Evolutionary conservation across 1,140 invertebrate genomes (phyloP), one percentile per base, ranked within the genome.

Genomic region (Drosophila parvula): DNA sequence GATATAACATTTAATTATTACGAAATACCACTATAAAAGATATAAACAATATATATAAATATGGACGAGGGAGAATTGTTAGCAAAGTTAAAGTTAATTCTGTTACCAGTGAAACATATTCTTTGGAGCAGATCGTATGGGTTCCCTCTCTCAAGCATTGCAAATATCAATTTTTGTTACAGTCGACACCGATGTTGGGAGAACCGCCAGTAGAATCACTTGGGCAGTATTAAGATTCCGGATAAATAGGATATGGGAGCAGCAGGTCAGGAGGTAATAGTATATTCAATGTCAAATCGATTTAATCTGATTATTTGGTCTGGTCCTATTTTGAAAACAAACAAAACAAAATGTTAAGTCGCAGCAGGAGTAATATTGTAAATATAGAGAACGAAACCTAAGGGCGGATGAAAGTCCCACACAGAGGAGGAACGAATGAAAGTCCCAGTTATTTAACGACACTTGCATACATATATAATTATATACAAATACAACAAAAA

Each of bases 331-430:
- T 71, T 70, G 3, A 27, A 48, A 22, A 38, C 51, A 38, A 22
- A n/a, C n/a, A n/a, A n/a, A n/a, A n/a, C n/a, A 75, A 68, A 79
- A 65, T 71, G 53, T 79, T 69, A 80, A 71, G 56, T 45, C 59
- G 61, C 61, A 50, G 47, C 59, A 38, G 51, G 51, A 74, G 45
- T 68, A 68, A 74, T 61, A 45, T 63, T 82, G 79, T 82, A 82
- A 48, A 82, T 82, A 82, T 68, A 81, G 71, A 65, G 34, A 57
- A 53, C 28, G 36, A 68, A 56, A 78, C 48, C 67, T 61, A 79
- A 65, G 76, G 79, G 86, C 86, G 86, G 86, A 90, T 86, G 86
- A 90, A 90, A 90, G 86, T 90, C 86, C 90, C 84, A 83, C 89
- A 83, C 63, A 61, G 70, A 62, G 55, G 67, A 53, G 67, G 74